Evolutionary conservation across 2,888 invertebrate genomes (phyloP), one percentile per base, ranked within the genome.

Genomic region (Amiota communis): DNA sequence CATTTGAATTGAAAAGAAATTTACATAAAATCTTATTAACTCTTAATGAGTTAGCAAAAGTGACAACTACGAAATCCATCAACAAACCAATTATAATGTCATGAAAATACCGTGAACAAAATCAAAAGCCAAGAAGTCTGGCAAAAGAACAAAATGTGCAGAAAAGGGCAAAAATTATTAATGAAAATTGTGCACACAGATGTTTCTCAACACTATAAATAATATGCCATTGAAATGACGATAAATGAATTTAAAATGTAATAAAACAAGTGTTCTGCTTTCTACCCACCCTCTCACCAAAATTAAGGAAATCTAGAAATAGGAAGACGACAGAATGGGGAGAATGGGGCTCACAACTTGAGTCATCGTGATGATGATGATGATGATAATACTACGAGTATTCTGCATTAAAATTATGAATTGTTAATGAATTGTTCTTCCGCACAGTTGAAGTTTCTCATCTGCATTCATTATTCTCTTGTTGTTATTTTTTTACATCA

Each of bases 11-110:
- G 36, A 0, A 36, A 36, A 6, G 36, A 36, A 36, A 61, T 49
- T 46, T 48, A 68, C 51, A 61, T 72, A 59, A 57, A 75, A 76
- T 77, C 75, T 76, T 78, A 84, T 84, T 81, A 77, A 17, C 68
- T 75, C 80, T 81, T 79, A 72, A 83, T 78, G 75, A 11, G 72
- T 79, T 79, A 78, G 75, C 75, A 81, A 81, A 78, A 84, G 85
- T 83, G 83, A 83, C 80, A 83, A 84, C 85, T 78, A 72, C 72
- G 74, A 78, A 82, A 79, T 84, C 75, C 81, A 82, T 82, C 81
- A 81, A 76, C 80, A 80, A 76, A 77, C 80, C 82, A 83, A 85
- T 84, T 83, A 82, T 79, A 82, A 78, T 80, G 79, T 84, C 84
- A 79, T 78, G 75, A 64, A 75, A 69, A 68, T 13, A 68, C 10